phyloP scores from a whole-genome alignment of 2,888 invertebrate genomes.

The Morpho achilles region DNA sequence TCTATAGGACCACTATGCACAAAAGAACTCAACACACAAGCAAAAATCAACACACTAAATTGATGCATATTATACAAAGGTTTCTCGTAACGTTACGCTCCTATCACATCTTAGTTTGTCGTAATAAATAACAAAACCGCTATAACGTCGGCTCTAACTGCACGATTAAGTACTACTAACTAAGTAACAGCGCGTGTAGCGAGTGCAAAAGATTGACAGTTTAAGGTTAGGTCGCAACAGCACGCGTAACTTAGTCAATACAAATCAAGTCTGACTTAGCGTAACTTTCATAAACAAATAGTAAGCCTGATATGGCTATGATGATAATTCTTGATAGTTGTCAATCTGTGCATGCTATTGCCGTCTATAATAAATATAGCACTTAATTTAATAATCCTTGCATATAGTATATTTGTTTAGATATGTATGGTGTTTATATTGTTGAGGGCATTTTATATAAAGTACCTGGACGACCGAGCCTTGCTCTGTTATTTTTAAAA shows the following conservation, averaged over 20 bases:
- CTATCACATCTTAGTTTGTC: conserved; percentile 12
- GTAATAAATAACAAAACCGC: conserved; percentile 4
- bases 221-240: conserved; percentile 1
- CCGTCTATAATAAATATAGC: too few species aligned
- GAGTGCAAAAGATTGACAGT: conserved; percentile 5
- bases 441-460: too few species aligned
- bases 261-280: too few species aligned
- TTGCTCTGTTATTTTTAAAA: too few species aligned
- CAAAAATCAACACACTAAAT: conserved; percentile 1
- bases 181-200: conserved; percentile 2
- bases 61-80: conserved; percentile 1
- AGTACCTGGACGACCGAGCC: too few species aligned
- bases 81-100: neutral
- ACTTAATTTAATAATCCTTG: too few species aligned
- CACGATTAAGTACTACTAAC: conserved; percentile 26
- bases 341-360: too few species aligned
- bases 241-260: neutral
- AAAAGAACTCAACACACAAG: conserved; percentile 8
- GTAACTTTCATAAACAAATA: too few species aligned
- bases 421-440: too few species aligned
- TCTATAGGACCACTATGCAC: conserved; percentile 15
- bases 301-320: too few species aligned
- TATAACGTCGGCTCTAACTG: conserved; percentile 19
- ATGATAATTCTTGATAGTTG: too few species aligned
- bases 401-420: too few species aligned